Base-by-base conservation (phyloP, 2,113 vertebrate species). In the Corythoichthys intestinalis region DNA sequence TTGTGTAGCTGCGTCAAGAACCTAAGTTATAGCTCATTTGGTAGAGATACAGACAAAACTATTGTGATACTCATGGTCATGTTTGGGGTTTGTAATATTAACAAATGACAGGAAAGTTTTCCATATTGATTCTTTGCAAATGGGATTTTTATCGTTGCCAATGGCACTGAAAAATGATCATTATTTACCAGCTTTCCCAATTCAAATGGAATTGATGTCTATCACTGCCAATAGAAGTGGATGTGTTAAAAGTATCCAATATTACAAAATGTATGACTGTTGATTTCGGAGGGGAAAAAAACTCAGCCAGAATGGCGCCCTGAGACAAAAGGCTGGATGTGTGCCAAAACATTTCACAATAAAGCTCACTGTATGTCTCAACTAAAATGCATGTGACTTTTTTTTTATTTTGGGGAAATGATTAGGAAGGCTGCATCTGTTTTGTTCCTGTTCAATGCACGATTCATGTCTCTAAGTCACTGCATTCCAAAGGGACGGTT, bases 321-420 rank as follows among this genome's bases (percentile, higher is more conserved):
- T 0, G 47, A 63, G 70, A 72, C 61, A 54, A 56, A 34, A 56
- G 11, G 1, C 37, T 80, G 77, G 70, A 78, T n/a, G n/a, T 54
- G 17, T 3, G 67, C 70, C 77, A 83, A 60, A 57, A 12, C 7
- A 35, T 84, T 86, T 86, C 74, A 70, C 79, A 82, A 86, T 71
- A 35, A 15, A 37, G 8, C 38, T 69, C 3, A 2, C 17, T 46
- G 52, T 41, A 46, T 62, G 62, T 73, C 75, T 67, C 50, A 63
- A 7, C 65, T 72, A 61, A 61, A 62, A 58, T 52, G 75, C 39
- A 61, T 78, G 71, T 66, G 35, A 57, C n/a, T 61, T 34, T 60
- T 54, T 70, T 69, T 64, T 47, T 12, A 59, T 44, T n/a, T 20
- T 48, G 3, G n/a, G 2, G 4, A 14, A 20, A 3, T 8, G 9